Conservation (phyloP, 2,888 invertebrate genomes). For the Dendrolimus pini region DNA sequence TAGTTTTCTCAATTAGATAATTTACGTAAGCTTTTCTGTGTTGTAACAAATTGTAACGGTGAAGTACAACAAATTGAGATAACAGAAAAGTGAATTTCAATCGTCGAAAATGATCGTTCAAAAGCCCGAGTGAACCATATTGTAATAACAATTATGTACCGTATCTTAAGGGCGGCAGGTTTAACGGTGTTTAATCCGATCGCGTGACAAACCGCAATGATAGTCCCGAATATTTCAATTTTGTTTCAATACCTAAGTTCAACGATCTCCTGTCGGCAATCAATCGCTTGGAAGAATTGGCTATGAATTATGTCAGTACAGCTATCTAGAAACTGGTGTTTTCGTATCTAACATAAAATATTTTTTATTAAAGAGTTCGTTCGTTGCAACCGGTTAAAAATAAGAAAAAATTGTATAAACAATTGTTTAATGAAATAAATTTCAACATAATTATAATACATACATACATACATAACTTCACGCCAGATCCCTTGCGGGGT, state of each 20-base stretch:
- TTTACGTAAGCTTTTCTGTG: too few relatives aligned
- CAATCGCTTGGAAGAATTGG: slow-evolving; percentile 18
- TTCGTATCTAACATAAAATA: neutral
- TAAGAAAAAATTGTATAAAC: too few relatives aligned
- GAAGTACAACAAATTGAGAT: too few relatives aligned
- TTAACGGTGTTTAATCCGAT: slow-evolving; percentile 42
- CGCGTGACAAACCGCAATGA: slow-evolving; percentile 47
- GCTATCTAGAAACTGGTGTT: neutral
- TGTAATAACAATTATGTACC: slow-evolving; percentile 32
- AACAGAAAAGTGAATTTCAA: slow-evolving; percentile 1
- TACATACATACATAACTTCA: too few relatives aligned
- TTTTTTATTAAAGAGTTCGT: neutral
- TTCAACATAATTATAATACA: too few relatives aligned
- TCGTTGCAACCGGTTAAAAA: too few relatives aligned
- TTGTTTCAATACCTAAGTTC: slow-evolving; percentile 29
- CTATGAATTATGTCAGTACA: slow-evolving; percentile 26
- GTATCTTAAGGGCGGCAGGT: slow-evolving; percentile 48
- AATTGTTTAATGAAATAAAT: too few relatives aligned
- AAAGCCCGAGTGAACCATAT: slow-evolving; percentile 23
- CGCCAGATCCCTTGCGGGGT: too few relatives aligned
- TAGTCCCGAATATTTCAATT: slow-evolving; percentile 26
- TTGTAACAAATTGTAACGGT: too few relatives aligned
- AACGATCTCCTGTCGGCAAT: slow-evolving; percentile 33
- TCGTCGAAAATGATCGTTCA: neutral
- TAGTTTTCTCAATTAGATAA: too few relatives aligned